Percentiles rank a stretch among this genome's conserved stretches.
These are phyloP conservation scores for Heliconius ismenius DNA, from an alignment of 2,888 invertebrate genomes.

Conservation along the genomic window DNA sequence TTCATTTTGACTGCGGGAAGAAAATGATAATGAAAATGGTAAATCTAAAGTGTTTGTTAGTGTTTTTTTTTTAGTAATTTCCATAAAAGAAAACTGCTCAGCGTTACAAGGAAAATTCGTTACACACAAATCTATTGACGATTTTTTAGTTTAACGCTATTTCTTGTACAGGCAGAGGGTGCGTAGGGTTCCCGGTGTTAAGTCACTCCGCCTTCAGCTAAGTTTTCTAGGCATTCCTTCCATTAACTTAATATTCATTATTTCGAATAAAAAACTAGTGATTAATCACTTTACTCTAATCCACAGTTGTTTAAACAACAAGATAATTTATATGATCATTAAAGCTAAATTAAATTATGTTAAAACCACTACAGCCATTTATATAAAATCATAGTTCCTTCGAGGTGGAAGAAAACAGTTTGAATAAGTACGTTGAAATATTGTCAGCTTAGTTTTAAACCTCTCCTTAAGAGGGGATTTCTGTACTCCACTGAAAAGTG, in stretches of 20 bases:
- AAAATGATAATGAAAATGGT: neutral
- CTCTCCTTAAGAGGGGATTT: constrained; percentile 33
- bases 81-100: neutral
- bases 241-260: no score
- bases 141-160: no score
- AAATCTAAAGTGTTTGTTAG: neutral
- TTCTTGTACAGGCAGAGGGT: no score
- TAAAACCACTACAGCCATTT: constrained; percentile 5
- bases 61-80: neutral
- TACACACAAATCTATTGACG: no score
- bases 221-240: no score
- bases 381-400: constrained; percentile 21
- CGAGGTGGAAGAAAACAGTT: constrained; percentile 22
- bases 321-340: neutral
- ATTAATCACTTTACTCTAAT: neutral
- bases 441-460: constrained; percentile 33
- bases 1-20: constrained; percentile 1
- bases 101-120: no score
- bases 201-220: no score
- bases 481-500: constrained; percentile 31
- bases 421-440: constrained; percentile 32
- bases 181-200: no score
- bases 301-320: neutral
- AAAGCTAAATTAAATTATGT: neutral
- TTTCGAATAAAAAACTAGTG: no score